phyloP scores from a whole-genome alignment of 2,797 vertebrate species.

The Perodicticus potto region DNA sequence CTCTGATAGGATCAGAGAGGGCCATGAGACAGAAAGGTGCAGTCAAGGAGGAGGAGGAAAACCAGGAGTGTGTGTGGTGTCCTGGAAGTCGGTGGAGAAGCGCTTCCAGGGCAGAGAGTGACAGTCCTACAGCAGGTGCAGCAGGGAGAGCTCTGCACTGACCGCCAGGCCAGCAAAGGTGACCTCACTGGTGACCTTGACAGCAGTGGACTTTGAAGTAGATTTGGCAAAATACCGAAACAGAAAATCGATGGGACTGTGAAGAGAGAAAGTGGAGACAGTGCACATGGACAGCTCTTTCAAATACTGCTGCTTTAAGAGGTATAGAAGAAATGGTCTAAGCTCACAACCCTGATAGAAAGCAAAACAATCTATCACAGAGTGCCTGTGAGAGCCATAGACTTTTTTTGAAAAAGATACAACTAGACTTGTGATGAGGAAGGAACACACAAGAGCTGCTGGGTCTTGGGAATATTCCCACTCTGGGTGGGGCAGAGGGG shows the following conservation, averaged over 20 bases:
- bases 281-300: neutral
- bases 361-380: slow-evolving; percentile 36
- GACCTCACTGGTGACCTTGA: neutral
- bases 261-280: neutral
- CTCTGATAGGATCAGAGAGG: neutral
- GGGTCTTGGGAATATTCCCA: neutral
- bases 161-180: neutral
- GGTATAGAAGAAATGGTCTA: slow-evolving; percentile 1
- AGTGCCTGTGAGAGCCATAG: neutral
- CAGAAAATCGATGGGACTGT: neutral
- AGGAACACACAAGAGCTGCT: neutral
- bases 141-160: neutral
- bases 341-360: neutral
- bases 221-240: neutral
- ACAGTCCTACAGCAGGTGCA: neutral
- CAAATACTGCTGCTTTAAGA: neutral
- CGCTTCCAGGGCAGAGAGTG: neutral
- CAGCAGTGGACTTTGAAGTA: neutral
- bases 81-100: neutral
- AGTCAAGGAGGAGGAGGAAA: neutral
- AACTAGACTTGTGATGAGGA: neutral
- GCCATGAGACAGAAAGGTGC: neutral
- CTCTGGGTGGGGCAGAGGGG: neutral
- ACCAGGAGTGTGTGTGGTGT: fast-evolving
- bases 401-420: neutral